These are phyloP conservation scores for Bovichtus variegatus DNA, from an alignment of 2,797 vertebrate species.

Conservation along the genomic window DNA sequence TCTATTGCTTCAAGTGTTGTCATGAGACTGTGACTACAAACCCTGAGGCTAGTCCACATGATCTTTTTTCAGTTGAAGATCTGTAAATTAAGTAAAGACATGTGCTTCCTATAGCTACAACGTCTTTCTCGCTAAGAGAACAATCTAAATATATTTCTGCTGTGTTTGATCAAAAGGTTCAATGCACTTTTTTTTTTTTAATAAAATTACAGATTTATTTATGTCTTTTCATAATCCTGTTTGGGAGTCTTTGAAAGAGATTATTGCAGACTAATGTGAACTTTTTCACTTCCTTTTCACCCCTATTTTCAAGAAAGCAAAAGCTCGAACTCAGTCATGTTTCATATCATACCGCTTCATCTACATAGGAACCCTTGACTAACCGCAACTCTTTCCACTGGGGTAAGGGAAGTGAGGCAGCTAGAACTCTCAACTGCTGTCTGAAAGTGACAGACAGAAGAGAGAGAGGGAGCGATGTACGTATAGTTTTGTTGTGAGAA, in stretches of 20 bases:
- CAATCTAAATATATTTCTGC: background rate
- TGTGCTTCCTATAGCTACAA: background rate
- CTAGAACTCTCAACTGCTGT: conserved; percentile 25
- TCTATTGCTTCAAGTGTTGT: conserved; percentile 27
- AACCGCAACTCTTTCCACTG: conserved; percentile 88
- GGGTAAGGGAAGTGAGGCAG: conserved; percentile 78
- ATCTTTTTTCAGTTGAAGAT: background rate
- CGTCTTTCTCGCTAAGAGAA: background rate
- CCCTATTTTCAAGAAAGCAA: conserved; percentile 12
- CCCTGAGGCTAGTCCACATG: conserved; percentile 25
- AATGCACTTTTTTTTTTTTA: background rate
- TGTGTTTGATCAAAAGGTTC: background rate
- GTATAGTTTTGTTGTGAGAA: background rate
- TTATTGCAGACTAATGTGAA: conserved; percentile 15
- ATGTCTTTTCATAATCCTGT: background rate
- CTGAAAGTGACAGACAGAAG: conserved; percentile 34
- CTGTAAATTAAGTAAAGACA: conserved; percentile 19
- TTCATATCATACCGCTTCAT: conserved; percentile 71
- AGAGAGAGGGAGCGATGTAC: background rate
- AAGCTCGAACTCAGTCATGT: conserved; percentile 59
- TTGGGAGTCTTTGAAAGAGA: background rate
- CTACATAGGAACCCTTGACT: conserved; percentile 80
- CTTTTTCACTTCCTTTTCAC: conserved; percentile 19
- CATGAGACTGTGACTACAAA: conserved; percentile 32
- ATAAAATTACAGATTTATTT: background rate